Evolutionary conservation across 1,140 invertebrate genomes (phyloP).

Genomic region (Ridgeia piscesae): DNA sequence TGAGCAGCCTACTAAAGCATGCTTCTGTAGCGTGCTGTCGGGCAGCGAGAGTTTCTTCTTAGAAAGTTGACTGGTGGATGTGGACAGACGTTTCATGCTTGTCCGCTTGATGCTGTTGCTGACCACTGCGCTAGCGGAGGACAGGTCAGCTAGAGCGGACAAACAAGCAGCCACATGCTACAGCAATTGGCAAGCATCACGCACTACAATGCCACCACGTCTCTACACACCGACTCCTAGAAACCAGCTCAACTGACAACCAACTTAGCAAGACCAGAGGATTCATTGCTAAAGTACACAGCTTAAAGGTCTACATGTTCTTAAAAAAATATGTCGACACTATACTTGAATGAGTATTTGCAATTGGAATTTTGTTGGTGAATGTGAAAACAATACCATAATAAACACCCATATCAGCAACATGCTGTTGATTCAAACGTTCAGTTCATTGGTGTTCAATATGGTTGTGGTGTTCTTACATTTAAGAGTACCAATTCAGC

Average conservation of each 20-base stretch:
- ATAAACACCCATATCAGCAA: too few species aligned
- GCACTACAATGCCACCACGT: background rate
- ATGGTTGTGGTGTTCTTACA: too few species aligned
- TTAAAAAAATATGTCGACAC: too few species aligned
- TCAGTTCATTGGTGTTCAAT: too few species aligned
- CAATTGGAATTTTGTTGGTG: too few species aligned
- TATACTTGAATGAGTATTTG: too few species aligned
- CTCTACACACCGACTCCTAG: background rate
- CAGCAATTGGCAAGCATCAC: background rate
- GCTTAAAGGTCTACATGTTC: too few species aligned
- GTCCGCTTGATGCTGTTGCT: background rate
- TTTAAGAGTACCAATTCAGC: too few species aligned
- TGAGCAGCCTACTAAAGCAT: background rate
- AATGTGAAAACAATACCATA: too few species aligned
- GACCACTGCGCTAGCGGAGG: background rate
- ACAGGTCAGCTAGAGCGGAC: background rate
- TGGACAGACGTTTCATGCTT: constrained; percentile 11
- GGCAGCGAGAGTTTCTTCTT: background rate
- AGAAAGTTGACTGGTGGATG: constrained; percentile 13
- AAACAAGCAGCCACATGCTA: background rate
- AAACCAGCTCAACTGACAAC: background rate
- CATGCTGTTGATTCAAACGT: too few species aligned
- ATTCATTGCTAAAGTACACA: too few species aligned
- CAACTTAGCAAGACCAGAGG: too few species aligned
- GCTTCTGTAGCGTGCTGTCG: background rate